Base-by-base conservation (phyloP, 2,888 invertebrate genomes). In the Cosmorhoe ocellata region DNA sequence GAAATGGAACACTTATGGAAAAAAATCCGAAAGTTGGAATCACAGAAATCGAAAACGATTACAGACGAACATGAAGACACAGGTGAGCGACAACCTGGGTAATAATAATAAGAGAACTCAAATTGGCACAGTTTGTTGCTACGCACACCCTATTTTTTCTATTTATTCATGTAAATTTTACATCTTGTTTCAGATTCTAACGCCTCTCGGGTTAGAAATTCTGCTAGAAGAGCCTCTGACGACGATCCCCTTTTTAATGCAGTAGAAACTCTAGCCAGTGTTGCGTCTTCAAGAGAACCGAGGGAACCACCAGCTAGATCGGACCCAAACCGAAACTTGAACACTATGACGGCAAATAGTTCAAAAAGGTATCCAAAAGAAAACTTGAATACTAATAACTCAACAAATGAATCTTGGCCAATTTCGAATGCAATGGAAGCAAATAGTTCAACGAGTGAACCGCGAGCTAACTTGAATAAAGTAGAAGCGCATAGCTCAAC, bases 1-100 rank as follows among this genome's bases (percentile, higher is more conserved):
- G 45, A 38, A 38, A 38, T 45, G 26, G n/a, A 24, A 10, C 37
- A 45, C 32, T 32, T 38, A 26, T 30, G 30, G 26, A 45, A 14
- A 32, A 45, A 45, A 14, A 24, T 45, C 9, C 38, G 31, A 13
- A 45, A 32, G 13, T 26, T 45, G 12, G 36, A 31, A 45, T 26
- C n/a, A 8, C 22, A 13, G 5, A 12, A 4, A 4, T 3, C 3
- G 12, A 45, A 32, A 26, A n/a, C 32, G 9, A 37, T 37, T 12
- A 31, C 22, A 3, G 38, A 26, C 8, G 38, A 38, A 32, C 26
- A 45, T 30, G 14, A 38, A 10, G 3, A 31, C 10, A 6, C 10
- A 13, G 38, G 45, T 45, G 9, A 26, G 31, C 32, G 9, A n/a
- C 26, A 5, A 8, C 13, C 1, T 28, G 3, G 9, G 3, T n/a